Evolutionary conservation across 2,797 vertebrate genomes (phyloP).

Genomic region (Micropoecilia bifurca): DNA sequence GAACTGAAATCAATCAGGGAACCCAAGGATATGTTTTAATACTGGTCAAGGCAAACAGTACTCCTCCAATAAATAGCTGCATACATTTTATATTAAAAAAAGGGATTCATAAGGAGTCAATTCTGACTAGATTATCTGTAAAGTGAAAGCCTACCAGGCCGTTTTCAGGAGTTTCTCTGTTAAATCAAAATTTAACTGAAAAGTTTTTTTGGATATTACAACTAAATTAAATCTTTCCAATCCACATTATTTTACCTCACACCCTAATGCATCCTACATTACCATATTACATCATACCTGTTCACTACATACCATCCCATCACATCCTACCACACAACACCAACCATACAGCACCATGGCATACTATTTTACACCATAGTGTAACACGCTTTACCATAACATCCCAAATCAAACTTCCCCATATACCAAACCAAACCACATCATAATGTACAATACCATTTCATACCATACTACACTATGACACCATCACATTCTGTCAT

Average conservation of each 20-base stretch:
- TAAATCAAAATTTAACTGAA: not conserved
- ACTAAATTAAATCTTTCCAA: not conserved
- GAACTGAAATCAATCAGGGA: not conserved
- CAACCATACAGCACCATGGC: not conserved
- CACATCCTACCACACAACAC: not conserved
- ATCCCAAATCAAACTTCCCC: not conserved
- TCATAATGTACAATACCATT: not conserved
- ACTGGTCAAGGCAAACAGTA: not conserved
- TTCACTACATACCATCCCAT: not conserved
- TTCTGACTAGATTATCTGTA: not conserved
- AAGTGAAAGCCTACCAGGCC: not conserved
- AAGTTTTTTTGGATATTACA: not conserved
- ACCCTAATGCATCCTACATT: not conserved
- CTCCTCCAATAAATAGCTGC: not conserved
- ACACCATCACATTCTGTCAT: not conserved
- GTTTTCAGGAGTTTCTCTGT: not conserved
- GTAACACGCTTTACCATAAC: not conserved
- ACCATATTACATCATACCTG: not conserved
- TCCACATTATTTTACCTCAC: too few species aligned
- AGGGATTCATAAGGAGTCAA: not conserved
- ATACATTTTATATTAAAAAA: not conserved
- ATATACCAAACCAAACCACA: not conserved
- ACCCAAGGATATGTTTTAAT: not conserved
- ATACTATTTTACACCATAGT: not conserved
- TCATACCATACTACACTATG: not conserved